Conservation (phyloP, 1,140 invertebrate species). For the Elysia chlorotica region DNA sequence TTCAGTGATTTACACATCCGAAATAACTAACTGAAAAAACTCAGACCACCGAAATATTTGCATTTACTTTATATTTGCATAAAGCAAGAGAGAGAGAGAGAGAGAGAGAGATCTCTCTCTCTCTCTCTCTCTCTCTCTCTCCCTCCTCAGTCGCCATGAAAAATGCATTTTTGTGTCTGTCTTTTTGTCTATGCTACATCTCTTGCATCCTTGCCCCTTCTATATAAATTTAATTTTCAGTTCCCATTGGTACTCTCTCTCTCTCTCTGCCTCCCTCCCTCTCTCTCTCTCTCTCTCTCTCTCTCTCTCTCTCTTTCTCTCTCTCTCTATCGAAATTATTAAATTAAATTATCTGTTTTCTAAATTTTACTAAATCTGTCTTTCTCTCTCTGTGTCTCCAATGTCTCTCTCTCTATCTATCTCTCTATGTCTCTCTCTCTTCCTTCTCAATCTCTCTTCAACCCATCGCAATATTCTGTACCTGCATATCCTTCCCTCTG, state of each 20-base stretch:
- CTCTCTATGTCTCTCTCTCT: background rate
- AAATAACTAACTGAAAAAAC: too few relatives aligned
- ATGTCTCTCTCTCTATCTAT: constrained; percentile 7
- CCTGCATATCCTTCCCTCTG: background rate
- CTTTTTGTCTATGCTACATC: background rate
- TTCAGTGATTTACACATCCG: too few relatives aligned
- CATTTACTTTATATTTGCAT: too few relatives aligned
- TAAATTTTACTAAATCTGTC: background rate
- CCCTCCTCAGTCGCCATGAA: background rate
- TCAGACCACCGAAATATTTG: too few relatives aligned
- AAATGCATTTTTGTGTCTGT: background rate
- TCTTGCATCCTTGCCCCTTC: background rate
- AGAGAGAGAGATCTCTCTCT: too few relatives aligned
- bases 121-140: constrained; percentile 7
- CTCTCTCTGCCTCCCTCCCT: background rate
- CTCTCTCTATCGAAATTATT: background rate
- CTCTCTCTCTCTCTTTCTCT: background rate
- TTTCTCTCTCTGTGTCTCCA: background rate
- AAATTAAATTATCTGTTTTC: background rate
- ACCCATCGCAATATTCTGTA: background rate
- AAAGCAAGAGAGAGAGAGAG: too few relatives aligned
- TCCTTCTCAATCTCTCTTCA: background rate
- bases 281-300: background rate
- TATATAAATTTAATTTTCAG: too few relatives aligned
- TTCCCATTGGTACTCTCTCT: background rate